Conservation (phyloP, 2,113 vertebrate species). For the Halichoeres trimaculatus region DNA sequence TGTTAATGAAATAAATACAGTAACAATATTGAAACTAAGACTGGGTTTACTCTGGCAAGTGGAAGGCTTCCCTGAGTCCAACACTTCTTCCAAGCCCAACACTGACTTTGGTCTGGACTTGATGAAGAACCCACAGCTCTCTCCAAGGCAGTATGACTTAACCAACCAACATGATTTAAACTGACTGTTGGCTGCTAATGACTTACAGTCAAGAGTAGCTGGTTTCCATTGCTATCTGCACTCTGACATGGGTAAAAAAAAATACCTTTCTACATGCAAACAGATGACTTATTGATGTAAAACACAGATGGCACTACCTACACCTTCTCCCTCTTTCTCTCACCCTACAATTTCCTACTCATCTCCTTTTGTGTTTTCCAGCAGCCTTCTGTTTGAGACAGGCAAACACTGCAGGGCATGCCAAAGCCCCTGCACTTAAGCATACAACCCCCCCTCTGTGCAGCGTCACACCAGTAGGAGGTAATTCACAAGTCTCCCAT, state of each 20-base stretch:
- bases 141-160: slow-evolving; percentile 11
- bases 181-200: slow-evolving; percentile 4
- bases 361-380: slow-evolving; percentile 41
- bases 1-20: slow-evolving; percentile 5
- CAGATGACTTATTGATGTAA: slow-evolving; percentile 55
- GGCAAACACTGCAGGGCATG: slow-evolving; percentile 38
- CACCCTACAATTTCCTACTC: slow-evolving; percentile 6
- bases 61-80: neutral
- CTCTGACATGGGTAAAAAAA: slow-evolving; percentile 21
- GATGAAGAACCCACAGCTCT: slow-evolving; percentile 1
- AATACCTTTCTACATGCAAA: slow-evolving; percentile 39
- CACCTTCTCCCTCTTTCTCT: slow-evolving; percentile 33
- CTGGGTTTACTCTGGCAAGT: neutral
- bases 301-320: slow-evolving; percentile 59
- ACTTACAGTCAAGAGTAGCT: slow-evolving; percentile 14
- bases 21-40: slow-evolving; percentile 6
- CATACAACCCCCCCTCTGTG: slow-evolving; percentile 37
- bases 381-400: slow-evolving; percentile 39
- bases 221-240: slow-evolving; percentile 21
- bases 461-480: slow-evolving; percentile 50
- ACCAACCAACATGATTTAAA: slow-evolving; percentile 19
- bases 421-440: slow-evolving; percentile 34
- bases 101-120: neutral
- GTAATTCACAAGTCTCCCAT: slow-evolving; percentile 54
- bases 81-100: neutral